Evolutionary conservation across 1,140 invertebrate species (phyloP), one percentile per base, ranked within the genome.

Genomic region (Ceratina calcarata): DNA sequence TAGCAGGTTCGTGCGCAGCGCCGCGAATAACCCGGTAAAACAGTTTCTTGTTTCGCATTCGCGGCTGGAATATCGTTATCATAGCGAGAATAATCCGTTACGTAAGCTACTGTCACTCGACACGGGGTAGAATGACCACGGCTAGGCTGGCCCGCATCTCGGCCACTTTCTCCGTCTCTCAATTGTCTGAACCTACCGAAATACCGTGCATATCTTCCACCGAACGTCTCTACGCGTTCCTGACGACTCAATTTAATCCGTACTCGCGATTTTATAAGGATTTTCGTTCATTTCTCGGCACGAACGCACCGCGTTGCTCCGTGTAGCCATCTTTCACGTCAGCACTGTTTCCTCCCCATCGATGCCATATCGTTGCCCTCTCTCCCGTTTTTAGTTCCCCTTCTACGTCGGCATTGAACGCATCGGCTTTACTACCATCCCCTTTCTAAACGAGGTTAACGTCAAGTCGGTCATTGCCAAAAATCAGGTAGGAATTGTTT

Each of bases 31-130:
- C 70, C 80, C 58, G 78, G 66, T 74, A 68, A 80, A 80, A 83
- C 78, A 72, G 78, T 75, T 74, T 83, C 78, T 80, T 69, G 82
- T 87, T 71, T 87, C 81, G 74, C 70, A 70, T 86, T 78, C 85
- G 85, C 75, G 74, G 32, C 84, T 84, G 85, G 78, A 87, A 65
- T 87, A 72, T 86, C 77, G 81, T 89, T 89, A 89, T 89, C 87
- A 87, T 84, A 81, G 88, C 82, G 80, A 87, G 87, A 91, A 91
- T 90, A 90, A 90, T 89, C 88, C 88, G 87, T 92, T 92, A 91
- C 90, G 89, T 91, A 91, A 91, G 90, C 88, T 81, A 76, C 73
- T 86, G 90, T 90, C 86, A 90, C 84, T 88, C 85, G 91, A 91
- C 82, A 90, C 89, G 87, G 82, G 81, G 86, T 89, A 83, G 80